Evolutionary conservation across 1,140 invertebrate species (phyloP).

Genomic region (Oscheius sp.): DNA sequence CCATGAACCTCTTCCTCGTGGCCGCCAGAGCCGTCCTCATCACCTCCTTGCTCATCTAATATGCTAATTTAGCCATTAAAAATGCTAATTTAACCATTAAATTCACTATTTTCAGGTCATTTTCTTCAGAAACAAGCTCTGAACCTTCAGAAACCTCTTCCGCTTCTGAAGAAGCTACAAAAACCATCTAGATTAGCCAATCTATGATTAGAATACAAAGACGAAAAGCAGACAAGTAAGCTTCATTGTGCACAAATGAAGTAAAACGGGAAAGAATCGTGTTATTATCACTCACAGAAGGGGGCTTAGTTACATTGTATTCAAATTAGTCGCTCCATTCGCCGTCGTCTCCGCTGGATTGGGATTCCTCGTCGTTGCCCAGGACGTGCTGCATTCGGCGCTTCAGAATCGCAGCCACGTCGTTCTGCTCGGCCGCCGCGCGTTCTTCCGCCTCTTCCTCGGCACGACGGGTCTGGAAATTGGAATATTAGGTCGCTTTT

Average conservation of each 20-base stretch:
- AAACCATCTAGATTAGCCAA: too few species aligned
- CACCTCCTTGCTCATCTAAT: background rate
- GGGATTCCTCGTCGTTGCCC: slow-evolving; percentile 28
- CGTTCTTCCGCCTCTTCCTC: slow-evolving; percentile 46
- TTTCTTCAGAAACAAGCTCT: too few species aligned
- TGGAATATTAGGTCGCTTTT: too few species aligned
- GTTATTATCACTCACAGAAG: background rate
- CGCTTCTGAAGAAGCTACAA: too few species aligned
- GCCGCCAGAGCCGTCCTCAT: background rate
- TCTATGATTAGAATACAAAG: too few species aligned
- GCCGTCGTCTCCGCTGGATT: slow-evolving; percentile 33
- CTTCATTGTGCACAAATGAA: background rate
- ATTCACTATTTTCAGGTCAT: background rate
- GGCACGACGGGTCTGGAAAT: slow-evolving; percentile 42
- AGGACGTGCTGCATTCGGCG: slow-evolving; percentile 55
- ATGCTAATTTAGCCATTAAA: background rate
- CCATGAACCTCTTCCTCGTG: background rate
- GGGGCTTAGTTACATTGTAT: background rate
- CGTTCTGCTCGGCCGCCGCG: slow-evolving; percentile 42
- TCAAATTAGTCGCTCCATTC: slow-evolving; percentile 45
- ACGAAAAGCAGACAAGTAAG: background rate
- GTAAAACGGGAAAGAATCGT: background rate
- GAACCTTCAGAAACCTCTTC: too few species aligned
- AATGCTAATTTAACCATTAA: background rate
- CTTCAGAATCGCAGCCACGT: slow-evolving; percentile 55